Conservation (phyloP, 2,797 vertebrate species). For the Picus viridis region DNA sequence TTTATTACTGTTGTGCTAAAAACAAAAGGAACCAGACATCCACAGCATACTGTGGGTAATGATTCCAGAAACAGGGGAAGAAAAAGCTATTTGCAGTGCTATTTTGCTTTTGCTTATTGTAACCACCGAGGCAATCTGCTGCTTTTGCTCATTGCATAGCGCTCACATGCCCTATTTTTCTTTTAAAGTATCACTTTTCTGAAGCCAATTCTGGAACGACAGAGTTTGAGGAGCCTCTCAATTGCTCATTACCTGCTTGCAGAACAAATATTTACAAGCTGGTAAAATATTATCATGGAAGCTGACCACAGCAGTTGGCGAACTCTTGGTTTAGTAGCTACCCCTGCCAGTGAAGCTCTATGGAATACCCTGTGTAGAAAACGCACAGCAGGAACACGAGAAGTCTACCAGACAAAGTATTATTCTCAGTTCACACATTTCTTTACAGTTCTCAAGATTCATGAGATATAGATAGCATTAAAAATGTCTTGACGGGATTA, state of each 20-base stretch:
- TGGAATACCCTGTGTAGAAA: fast-evolving
- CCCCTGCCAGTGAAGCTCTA: neutral
- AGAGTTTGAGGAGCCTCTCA: neutral
- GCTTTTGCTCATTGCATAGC: fast-evolving
- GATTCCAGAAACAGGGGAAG: neutral
- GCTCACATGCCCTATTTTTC: neutral
- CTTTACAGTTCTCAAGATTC: neutral
- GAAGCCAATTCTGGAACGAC: neutral
- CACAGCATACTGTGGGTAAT: neutral
- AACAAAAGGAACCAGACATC: neutral
- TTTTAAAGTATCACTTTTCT: neutral
- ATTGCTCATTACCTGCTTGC: neutral
- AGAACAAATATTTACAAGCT: neutral
- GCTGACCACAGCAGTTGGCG: neutral
- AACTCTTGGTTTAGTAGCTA: neutral
- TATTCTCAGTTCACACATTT: neutral
- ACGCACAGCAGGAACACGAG: fast-evolving
- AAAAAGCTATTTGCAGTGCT: neutral
- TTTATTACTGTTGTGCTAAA: neutral
- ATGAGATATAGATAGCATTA: neutral
- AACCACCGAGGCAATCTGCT: neutral
- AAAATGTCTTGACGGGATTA: neutral
- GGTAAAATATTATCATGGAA: neutral
- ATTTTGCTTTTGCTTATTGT: neutral
- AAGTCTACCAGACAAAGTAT: neutral